Base-by-base conservation (phyloP, 2,797 vertebrate genomes). In the Cirrhinus mrigala region DNA sequence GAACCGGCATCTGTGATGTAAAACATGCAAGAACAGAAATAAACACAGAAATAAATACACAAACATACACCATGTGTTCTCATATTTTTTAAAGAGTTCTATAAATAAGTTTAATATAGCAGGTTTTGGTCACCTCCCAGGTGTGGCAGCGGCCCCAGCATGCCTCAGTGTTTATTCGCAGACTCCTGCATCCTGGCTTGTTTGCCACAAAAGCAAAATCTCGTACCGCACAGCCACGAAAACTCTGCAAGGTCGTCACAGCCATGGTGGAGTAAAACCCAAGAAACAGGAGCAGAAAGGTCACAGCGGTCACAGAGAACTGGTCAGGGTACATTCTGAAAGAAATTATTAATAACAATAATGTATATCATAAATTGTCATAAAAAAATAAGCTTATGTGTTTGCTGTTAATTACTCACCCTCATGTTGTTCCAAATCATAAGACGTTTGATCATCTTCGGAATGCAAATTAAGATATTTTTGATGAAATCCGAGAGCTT, bases 131-230 rank as follows among this genome's bases (percentile, higher is more conserved):
- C 92, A 95, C 94, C 95, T 96, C 95, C 95, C 95, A 95, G 83
- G 95, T 96, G 89, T 95, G 92, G 86, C 94, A 95, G 89, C 94
- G 93, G 75, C 94, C 95, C 94, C 95, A 96, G 90, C 94, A 95
- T 84, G 94, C 95, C 87, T 96, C 94, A 0, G 95, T 95, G 85
- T 89, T 92, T 86, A 95, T 90, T 58, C 89, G 92, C 84, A 94
- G 90, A 0, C 91, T 91, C 66, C 87, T 93, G 90, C 94, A 96
- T 84, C 95, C 94, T 0, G 94, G 94, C 86, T 95, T 95, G 79
- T 94, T 93, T 29, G 93, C 95, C 85, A 94, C 86, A 9, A 96
- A 95, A 81, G 94, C 92, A 88, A 95, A 95, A 88, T 95, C 92
- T 6, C 95, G 87, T 83, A 95, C 95, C 0, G 94, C 93, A 11